Evolutionary conservation across 2,113 vertebrate species (phyloP), one percentile per base, ranked within the genome.

Genomic region (Cebidichthys violaceus): DNA sequence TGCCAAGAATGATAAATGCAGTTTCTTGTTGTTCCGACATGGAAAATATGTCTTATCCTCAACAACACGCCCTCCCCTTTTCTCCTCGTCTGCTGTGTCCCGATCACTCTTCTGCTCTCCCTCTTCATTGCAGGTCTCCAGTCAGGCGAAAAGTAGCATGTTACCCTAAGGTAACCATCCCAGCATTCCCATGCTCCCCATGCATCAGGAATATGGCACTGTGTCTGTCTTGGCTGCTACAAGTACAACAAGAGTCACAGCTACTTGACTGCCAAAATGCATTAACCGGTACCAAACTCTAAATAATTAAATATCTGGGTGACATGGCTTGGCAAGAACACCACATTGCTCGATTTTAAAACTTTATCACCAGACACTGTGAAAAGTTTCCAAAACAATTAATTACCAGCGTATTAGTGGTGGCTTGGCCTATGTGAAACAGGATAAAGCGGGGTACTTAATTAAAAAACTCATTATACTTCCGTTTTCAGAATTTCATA

Each of bases 391-490:
- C 91, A 82, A 94, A 94, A 95, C 93, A 94, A 95, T 95, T 94
- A 89, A 94, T 95, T 95, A 92, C 78, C 76, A 70, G 75, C 55
- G 68, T 91, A 89, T 93, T 93, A 90, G 90, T 90, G 81, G 77
- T 65, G 72, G 80, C 84, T 80, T 83, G 82, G 79, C 79, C 85
- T 86, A 84, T 91, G 89, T 91, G 87, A 91, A 92, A 93, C 86
- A 86, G n/a, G 68, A 94, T 92, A 92, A 92, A 93, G 78, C 82
- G 59, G 77, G 80, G 72, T 81, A 90, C 88, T 94, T 94, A 93
- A 95, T 95, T 93, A 93, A 94, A 94, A 94, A 94, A 88, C 87
- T 93, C 90, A 94, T 95, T 95, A 94, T 89, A 84, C 86, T 73
- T 75, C 83, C 57, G 79, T 95, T 94, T 89, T 88, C 79, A 84